Conservation (phyloP, 2,888 invertebrate species). For the Cerastis leucographa region DNA sequence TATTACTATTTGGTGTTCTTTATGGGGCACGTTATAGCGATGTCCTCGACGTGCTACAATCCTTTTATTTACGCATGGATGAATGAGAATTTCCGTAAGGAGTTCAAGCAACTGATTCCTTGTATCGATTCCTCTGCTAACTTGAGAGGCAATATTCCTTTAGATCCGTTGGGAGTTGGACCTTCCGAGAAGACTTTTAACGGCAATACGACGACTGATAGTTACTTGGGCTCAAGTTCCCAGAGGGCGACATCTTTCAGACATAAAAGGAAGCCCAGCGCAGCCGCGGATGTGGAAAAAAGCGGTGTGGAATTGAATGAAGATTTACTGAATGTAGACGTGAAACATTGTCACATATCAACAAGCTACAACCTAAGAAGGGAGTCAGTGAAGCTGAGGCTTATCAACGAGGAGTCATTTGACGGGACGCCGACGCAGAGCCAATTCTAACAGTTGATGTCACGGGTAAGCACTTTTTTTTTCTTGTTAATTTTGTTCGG, state of each 20-base stretch:
- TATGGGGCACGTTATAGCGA: slow-evolving; percentile 96
- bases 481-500: slow-evolving; percentile 28
- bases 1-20: slow-evolving; percentile 98
- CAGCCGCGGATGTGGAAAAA: slow-evolving; percentile 91
- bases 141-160: slow-evolving; percentile 82
- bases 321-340: slow-evolving; percentile 85
- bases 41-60: slow-evolving; percentile 99
- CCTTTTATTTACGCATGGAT: slow-evolving; percentile 99
- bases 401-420: slow-evolving; percentile 89
- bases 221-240: slow-evolving; percentile 90
- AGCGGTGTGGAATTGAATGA: slow-evolving; percentile 89
- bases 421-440: slow-evolving; percentile 85
- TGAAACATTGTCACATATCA: slow-evolving; percentile 88
- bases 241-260: slow-evolving; percentile 89
- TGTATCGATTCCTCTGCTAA: slow-evolving; percentile 90
- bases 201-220: slow-evolving; percentile 94
- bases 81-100: slow-evolving; percentile 98
- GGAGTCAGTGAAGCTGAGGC: slow-evolving; percentile 86
- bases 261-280: slow-evolving; percentile 90
- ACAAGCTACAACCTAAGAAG: slow-evolving; percentile 87
- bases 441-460: slow-evolving; percentile 88
- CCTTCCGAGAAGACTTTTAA: slow-evolving; percentile 93
- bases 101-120: slow-evolving; percentile 95
- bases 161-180: slow-evolving; percentile 90
- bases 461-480: slow-evolving; percentile 79